Evolutionary conservation across 2,113 vertebrate species (phyloP), one percentile per base, ranked within the genome.

Genomic region (Grantiella picta): DNA sequence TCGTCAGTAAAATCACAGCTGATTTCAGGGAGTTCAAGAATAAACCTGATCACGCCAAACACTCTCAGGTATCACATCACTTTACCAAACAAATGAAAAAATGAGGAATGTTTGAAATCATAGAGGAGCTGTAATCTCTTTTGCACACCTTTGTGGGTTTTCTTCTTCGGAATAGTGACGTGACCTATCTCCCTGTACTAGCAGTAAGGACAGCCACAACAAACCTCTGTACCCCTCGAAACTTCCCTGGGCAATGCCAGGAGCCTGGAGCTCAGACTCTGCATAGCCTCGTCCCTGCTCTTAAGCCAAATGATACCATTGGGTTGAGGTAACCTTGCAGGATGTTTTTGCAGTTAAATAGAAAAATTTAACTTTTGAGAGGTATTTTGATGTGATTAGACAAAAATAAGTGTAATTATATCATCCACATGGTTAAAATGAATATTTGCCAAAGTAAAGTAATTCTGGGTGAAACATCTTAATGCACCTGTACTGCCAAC

Each of bases 11-110:
- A 94, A 77, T 24, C 50, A 45, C 33, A 38, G 79, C 66, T 77
- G 18, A 61, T n/a, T 92, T 95, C 66, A 61, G 20, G 7, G 21
- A 40, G 13, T 65, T 82, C 50, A 61, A 42, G 36, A 76, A 49
- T 47, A 53, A 90, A 86, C 10, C 15, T 61, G 14, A 42, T 80
- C 80, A 45, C 1, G 0, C 4, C 47, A 73, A 69, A 25, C 5
- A 20, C 8, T 40, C 19, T 49, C 7, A 28, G 7, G 2, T 25
- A 21, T 40, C 2, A 0, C 0, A 0, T 59, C 35, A 36, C 22
- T 83, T 91, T 73, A 70, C 10, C 7, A 5, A 7, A 42, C 9
- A 61, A 89, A 80, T 18, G 6, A n/a, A 47, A 81, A 71, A 79
- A 23, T 24, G 33, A 42, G 2, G 76, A 57, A 15, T 22, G 4